Percentiles rank a stretch among this genome's conserved stretches.
phyloP scores from a whole-genome alignment of 2,113 vertebrate genomes.

The Mastomys natalensis region DNA sequence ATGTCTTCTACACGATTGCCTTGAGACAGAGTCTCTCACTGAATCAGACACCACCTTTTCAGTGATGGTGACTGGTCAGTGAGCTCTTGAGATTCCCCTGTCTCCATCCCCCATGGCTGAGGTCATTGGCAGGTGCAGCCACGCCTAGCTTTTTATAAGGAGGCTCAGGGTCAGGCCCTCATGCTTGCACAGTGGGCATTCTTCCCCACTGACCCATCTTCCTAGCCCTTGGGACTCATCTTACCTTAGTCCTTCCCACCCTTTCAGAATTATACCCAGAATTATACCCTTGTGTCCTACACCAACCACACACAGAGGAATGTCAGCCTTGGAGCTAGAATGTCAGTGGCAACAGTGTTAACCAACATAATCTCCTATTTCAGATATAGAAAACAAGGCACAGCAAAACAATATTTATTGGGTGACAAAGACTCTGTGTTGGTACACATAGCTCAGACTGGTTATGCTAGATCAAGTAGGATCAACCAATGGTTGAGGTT shows the following conservation, averaged over 20 bases:
- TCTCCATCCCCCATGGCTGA: neutral
- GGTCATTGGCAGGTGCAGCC: neutral
- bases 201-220: neutral
- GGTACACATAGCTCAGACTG: neutral
- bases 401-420: constrained; percentile 27
- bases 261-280: neutral
- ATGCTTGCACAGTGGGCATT: neutral
- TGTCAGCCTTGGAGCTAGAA: constrained; percentile 4
- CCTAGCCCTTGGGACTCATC: neutral
- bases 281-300: neutral
- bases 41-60: neutral
- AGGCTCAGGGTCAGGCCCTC: neutral
- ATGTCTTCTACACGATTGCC: neutral
- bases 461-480: neutral
- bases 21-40: neutral
- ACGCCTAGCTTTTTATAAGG: neutral
- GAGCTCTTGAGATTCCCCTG: neutral
- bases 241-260: neutral
- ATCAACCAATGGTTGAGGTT: neutral
- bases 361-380: constrained; percentile 46
- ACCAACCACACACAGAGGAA: neutral
- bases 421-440: neutral
- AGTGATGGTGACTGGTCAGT: neutral
- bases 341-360: constrained; percentile 15
- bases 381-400: constrained; percentile 34